These are phyloP conservation scores for Micrasema longulum DNA, from an alignment of 1,140 invertebrate genomes.

Conservation along the genomic window DNA sequence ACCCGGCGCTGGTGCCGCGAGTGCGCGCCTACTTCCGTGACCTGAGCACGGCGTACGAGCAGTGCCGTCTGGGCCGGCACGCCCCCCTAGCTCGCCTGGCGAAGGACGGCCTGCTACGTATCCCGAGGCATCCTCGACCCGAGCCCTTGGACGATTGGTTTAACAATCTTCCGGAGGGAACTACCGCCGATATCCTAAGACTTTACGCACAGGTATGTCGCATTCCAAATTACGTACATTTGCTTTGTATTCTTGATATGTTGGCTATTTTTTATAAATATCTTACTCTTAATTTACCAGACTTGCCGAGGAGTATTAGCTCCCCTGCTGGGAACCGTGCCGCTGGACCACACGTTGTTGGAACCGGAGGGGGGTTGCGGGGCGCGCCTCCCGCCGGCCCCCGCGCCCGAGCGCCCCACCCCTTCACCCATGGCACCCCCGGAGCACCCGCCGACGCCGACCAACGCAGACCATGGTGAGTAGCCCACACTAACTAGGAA, in stretches of 20 bases:
- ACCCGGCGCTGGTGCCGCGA: constrained; percentile 82
- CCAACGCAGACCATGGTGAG: constrained; percentile 51
- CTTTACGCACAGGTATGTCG: constrained; percentile 87
- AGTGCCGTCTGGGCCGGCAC: constrained; percentile 91
- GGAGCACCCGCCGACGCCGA: constrained; percentile 61
- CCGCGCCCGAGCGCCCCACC: constrained; percentile 60
- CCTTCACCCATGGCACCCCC: constrained; percentile 74
- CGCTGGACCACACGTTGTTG: constrained; percentile 83
- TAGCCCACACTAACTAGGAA: no score
- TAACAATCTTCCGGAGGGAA: constrained; percentile 82
- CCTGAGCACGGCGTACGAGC: constrained; percentile 92
- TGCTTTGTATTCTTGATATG: background rate
- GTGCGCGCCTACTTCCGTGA: constrained; percentile 92
- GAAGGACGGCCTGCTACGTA: constrained; percentile 89
- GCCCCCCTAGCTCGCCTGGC: constrained; percentile 86
- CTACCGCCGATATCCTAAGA: constrained; percentile 83
- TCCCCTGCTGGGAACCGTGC: constrained; percentile 84
- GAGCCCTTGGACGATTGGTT: constrained; percentile 93
- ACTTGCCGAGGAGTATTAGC: constrained; percentile 78
- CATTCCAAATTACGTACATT: no score
- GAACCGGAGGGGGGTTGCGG: constrained; percentile 68
- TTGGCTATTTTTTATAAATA: no score
- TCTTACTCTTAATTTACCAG: constrained; percentile 16
- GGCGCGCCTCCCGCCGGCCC: constrained; percentile 68
- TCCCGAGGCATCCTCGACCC: constrained; percentile 78